Base-by-base conservation (phyloP, 2,113 vertebrate species). In the Podocnemis expansa region DNA sequence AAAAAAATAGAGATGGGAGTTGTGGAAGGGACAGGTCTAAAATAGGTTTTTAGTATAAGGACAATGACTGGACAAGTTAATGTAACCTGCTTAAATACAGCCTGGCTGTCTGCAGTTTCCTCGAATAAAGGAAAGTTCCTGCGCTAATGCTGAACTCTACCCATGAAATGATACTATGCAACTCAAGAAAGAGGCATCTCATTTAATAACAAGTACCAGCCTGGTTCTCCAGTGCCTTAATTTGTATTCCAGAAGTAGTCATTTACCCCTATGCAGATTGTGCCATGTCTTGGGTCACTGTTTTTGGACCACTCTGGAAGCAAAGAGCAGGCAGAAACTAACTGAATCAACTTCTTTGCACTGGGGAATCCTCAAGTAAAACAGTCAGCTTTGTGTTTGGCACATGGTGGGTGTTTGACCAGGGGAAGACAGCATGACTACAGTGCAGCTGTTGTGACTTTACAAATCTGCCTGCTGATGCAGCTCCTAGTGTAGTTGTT, bases 201-300 rank as follows among this genome's bases (percentile, higher is more conserved):
- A 89, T 38, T 86, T 80, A 93, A 17, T 54, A 82, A 38, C 22
- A 1, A 0, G 76, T 81, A 73, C 54, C 67, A 13, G 10, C 45
- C 84, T 78, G 55, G 85, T 95, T 92, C n/a, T 90, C 87, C 55
- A 91, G 45, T 25, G 76, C 38, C 43, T 93, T n/a, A n/a, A n/a
- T n/a, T n/a, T 83, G 12, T 9, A 54, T 91, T 94, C 47, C 38
- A 80, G 58, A 16, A 47, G 52, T 63, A 89, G 87, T 93, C 90
- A 93, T 93, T 94, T 91, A 87, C 88, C 90, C 56, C 52, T 63
- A 8, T 84, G 63, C 82, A 91, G 91, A 87, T 2, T 41, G 31
- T 2, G 19, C 29, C 58, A 60, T 13, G 16, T 8, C 58, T 13
- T 70, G 63, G 38, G 9, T 67, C 63, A 38, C 34, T n/a, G n/a